Percentiles rank a stretch among this genome's conserved stretches.
Conservation (phyloP, 2,113 vertebrate genomes). For the Takifugu flavidus region DNA sequence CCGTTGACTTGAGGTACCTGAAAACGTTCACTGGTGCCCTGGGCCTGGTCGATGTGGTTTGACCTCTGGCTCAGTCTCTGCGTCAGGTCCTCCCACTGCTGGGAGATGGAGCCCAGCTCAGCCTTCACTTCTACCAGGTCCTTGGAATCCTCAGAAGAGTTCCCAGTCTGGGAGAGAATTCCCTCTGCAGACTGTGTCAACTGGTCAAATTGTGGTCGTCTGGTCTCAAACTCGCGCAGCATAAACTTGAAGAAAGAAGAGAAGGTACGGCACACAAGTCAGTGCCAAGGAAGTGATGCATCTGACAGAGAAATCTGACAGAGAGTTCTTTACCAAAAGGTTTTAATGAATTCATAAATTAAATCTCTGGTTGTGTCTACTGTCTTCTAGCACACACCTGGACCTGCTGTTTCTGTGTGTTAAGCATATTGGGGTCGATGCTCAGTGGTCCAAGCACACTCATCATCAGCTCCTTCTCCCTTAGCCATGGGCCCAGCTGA, state of each 20-base stretch:
- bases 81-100: constrained; percentile 87
- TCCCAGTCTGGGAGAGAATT: constrained; percentile 78
- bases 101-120: constrained; percentile 83
- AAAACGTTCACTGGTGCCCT: constrained; percentile 88
- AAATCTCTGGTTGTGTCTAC: background rate
- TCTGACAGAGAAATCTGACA: too few species aligned
- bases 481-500: constrained; percentile 92
- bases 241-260: constrained; percentile 81
- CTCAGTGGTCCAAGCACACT: constrained; percentile 94
- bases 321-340: too few species aligned
- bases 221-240: constrained; percentile 96
- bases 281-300: background rate
- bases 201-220: constrained; percentile 89
- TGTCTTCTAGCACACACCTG: constrained; percentile 76
- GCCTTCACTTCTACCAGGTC: constrained; percentile 79
- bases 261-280: background rate
- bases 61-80: constrained; percentile 83
- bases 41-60: constrained; percentile 87
- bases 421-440: constrained; percentile 98
- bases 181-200: constrained; percentile 88
- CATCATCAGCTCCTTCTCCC: constrained; percentile 99
- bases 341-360: too few species aligned
- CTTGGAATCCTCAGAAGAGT: constrained; percentile 76
- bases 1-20: constrained; percentile 54
- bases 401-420: constrained; percentile 93